Conservation (phyloP, 2,797 vertebrate genomes). For the Sebastes reedi region DNA sequence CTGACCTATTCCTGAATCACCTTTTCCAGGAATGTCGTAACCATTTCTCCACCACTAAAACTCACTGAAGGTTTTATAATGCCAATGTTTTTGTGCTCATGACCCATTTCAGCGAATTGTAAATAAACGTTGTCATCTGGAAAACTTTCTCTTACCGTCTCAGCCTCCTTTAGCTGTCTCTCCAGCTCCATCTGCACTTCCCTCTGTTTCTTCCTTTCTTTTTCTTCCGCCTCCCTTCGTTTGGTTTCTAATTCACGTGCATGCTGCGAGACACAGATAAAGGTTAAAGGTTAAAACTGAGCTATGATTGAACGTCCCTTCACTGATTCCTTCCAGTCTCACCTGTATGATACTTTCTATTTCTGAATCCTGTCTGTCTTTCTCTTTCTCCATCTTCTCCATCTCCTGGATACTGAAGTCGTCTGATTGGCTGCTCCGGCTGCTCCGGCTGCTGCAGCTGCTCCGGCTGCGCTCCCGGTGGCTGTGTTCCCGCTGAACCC, state of each 20-base stretch:
- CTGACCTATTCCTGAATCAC: constrained; percentile 38
- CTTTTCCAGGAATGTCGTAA: constrained; percentile 48
- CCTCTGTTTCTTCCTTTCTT: constrained; percentile 69
- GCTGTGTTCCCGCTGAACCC: constrained; percentile 72
- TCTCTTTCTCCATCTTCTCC: constrained; percentile 61
- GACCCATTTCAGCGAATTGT: constrained; percentile 26
- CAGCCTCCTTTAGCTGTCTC: constrained; percentile 76
- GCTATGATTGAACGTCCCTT: neutral
- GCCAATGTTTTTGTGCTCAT: constrained; percentile 16
- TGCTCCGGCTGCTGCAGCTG: constrained; percentile 64
- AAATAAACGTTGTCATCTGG: constrained; percentile 25
- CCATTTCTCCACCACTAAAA: constrained; percentile 17
- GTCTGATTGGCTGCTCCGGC: constrained; percentile 71
- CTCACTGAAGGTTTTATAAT: constrained; percentile 53
- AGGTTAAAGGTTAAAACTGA: neutral
- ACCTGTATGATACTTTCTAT: constrained; percentile 80
- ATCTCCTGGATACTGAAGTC: constrained; percentile 54
- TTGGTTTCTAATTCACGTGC: constrained; percentile 74
- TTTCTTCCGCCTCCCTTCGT: constrained; percentile 73
- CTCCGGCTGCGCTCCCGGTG: constrained; percentile 65
- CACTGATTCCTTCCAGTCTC: neutral
- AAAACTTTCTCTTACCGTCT: constrained; percentile 62
- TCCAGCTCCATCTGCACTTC: constrained; percentile 80
- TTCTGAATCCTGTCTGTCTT: constrained; percentile 68
- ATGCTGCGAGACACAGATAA: constrained; percentile 55